Percentiles rank a stretch among this genome's conserved stretches.
Evolutionary conservation across 1,140 invertebrate genomes (phyloP).

Genomic region (Drosophila sturtevanti): DNA sequence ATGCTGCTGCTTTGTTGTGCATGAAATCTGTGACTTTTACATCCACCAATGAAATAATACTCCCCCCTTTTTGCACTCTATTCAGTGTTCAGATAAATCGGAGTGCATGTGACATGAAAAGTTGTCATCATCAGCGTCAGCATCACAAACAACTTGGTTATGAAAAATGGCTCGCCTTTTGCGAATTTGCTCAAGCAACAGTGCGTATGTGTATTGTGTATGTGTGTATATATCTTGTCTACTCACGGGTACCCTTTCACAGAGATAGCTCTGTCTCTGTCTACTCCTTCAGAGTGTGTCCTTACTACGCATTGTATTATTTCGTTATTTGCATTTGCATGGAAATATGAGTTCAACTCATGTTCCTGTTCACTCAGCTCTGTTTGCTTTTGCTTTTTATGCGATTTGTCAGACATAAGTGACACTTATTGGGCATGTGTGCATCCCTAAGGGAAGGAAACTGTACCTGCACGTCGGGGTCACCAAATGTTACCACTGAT

Average conservation of each 20-base stretch:
- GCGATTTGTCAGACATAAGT: constrained; percentile 77
- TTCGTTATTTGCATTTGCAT: constrained; percentile 80
- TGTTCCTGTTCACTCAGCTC: constrained; percentile 22
- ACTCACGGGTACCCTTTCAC: not conserved
- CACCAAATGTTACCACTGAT: not conserved
- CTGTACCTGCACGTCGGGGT: not conserved
- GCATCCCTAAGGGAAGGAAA: not conserved
- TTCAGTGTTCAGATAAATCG: not conserved
- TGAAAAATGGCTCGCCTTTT: constrained; percentile 71
- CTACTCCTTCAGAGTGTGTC: not conserved
- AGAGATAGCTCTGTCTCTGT: not conserved
- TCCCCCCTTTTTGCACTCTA: not conserved
- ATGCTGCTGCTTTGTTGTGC: constrained; percentile 61
- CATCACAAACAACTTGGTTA: constrained; percentile 44
- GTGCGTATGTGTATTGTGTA: not conserved
- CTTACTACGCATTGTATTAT: constrained; percentile 69
- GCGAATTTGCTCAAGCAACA: constrained; percentile 49
- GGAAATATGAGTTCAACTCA: constrained; percentile 71
- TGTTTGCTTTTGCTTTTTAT: constrained; percentile 60
- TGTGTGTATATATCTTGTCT: not conserved
- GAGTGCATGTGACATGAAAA: constrained; percentile 73
- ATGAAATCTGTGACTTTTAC: constrained; percentile 74
- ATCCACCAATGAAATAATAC: not conserved
- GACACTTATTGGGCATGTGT: constrained; percentile 71
- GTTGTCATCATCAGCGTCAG: constrained; percentile 75